Evolutionary conservation across 1,140 invertebrate species (phyloP).

Genomic region (Drusus annulatus): DNA sequence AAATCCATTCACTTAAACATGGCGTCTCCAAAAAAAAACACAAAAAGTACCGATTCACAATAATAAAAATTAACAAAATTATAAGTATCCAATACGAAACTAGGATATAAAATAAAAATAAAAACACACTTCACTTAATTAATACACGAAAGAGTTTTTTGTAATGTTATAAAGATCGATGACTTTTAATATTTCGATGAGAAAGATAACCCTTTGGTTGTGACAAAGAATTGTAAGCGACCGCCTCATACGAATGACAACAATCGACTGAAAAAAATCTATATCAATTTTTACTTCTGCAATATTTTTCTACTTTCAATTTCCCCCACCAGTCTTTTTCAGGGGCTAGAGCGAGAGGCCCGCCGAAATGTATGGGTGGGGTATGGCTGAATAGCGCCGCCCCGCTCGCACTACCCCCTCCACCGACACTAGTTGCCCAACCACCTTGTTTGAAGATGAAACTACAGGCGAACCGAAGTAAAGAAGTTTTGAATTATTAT

Average conservation of each 20-base stretch:
- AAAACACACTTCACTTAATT: conserved; percentile 7
- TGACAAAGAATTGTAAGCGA: conserved; percentile 2
- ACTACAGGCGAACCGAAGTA: not conserved
- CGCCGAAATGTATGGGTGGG: not conserved
- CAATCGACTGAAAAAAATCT: conserved; percentile 58
- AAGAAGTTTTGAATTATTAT: no score
- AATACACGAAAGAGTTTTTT: conserved; percentile 1
- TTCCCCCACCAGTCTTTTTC: conserved; percentile 27
- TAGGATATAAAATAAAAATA: no score
- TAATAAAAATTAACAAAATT: no score
- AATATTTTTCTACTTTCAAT: conserved; percentile 54
- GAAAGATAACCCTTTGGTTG: not conserved
- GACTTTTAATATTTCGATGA: not conserved
- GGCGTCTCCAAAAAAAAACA: conserved; percentile 12
- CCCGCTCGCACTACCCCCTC: conserved; percentile 45
- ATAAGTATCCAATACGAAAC: no score
- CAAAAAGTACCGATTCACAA: not conserved
- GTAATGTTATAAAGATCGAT: no score
- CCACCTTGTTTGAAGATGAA: conserved; percentile 29
- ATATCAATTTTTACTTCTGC: conserved; percentile 57
- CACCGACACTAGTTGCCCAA: conserved; percentile 40
- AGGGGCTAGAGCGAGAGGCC: conserved; percentile 24
- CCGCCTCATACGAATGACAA: conserved; percentile 26
- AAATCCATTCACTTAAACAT: conserved; percentile 9
- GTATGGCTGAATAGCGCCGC: not conserved